phyloP scores from a whole-genome alignment of 2,888 invertebrate species.

The Drosophila kambysellisi region DNA sequence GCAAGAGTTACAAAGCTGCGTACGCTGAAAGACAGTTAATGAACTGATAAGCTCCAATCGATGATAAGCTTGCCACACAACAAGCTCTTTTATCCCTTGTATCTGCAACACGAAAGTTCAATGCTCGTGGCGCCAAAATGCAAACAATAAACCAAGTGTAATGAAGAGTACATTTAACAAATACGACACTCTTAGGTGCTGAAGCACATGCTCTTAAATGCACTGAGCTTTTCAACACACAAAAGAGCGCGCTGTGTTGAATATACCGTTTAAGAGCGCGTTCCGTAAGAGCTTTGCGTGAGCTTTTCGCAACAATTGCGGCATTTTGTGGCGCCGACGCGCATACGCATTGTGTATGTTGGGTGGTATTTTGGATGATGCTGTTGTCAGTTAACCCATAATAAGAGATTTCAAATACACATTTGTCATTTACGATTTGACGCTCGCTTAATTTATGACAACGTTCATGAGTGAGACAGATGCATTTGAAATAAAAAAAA shows the following conservation, averaged over 20 bases:
- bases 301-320: slow-evolving; percentile 46
- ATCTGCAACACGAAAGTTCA: slow-evolving; percentile 61
- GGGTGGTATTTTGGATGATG: slow-evolving; percentile 8
- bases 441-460: slow-evolving; percentile 53
- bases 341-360: slow-evolving; percentile 18
- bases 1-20: background rate
- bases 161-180: background rate
- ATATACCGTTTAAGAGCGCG: slow-evolving; percentile 33
- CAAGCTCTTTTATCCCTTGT: slow-evolving; percentile 26
- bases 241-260: slow-evolving; percentile 55
- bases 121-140: slow-evolving; percentile 55
- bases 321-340: slow-evolving; percentile 13
- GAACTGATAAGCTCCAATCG: slow-evolving; percentile 56
- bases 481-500: background rate
- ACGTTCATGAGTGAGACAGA: slow-evolving; percentile 16
- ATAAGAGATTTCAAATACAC: slow-evolving; percentile 17
- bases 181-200: slow-evolving; percentile 7
- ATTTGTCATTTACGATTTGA: slow-evolving; percentile 33
- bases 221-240: slow-evolving; percentile 71
- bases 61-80: slow-evolving; percentile 54
- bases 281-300: slow-evolving; percentile 25
- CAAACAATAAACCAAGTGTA: slow-evolving; percentile 14
- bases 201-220: slow-evolving; percentile 1
- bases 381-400: slow-evolving; percentile 5
- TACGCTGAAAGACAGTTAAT: slow-evolving; percentile 51